Evolutionary conservation across 2,888 invertebrate genomes (phyloP).

Genomic region (Pseudococcus longispinus): DNA sequence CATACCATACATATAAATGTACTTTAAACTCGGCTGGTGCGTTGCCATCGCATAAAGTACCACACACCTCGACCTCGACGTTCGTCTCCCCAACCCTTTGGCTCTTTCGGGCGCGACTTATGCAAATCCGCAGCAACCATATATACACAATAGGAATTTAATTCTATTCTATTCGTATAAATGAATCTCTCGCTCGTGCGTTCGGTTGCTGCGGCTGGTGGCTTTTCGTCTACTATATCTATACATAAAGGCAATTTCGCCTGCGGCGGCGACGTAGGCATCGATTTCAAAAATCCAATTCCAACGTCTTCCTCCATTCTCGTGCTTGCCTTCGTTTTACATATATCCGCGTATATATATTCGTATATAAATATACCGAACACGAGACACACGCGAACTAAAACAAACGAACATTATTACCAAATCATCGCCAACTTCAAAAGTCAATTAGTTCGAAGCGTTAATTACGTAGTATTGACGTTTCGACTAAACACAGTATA

Average conservation of each 20-base stretch:
- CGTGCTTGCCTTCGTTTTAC: too few relatives aligned
- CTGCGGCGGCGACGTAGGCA: background rate
- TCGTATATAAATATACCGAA: background rate
- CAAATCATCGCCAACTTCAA: slow-evolving; percentile 10
- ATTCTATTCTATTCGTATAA: slow-evolving; percentile 1
- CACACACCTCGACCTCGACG: background rate
- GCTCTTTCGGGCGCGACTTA: background rate
- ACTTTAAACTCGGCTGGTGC: background rate
- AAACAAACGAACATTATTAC: slow-evolving; percentile 10
- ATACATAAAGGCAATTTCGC: background rate
- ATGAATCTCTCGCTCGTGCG: background rate
- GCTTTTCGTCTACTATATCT: background rate
- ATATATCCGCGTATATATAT: too few relatives aligned
- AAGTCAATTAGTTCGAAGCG: slow-evolving; percentile 27
- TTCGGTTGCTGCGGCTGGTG: background rate
- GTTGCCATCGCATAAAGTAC: background rate
- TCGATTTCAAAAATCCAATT: background rate
- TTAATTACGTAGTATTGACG: slow-evolving; percentile 22
- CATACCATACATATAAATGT: background rate
- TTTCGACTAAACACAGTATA: background rate
- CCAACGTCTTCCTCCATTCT: background rate
- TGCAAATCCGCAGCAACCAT: slow-evolving; percentile 13
- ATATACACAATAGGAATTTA: slow-evolving; percentile 22
- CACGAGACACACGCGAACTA: background rate
- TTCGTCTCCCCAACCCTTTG: background rate